Conservation (phyloP, 1,140 invertebrate species). For the Drosophila persimilis region DNA sequence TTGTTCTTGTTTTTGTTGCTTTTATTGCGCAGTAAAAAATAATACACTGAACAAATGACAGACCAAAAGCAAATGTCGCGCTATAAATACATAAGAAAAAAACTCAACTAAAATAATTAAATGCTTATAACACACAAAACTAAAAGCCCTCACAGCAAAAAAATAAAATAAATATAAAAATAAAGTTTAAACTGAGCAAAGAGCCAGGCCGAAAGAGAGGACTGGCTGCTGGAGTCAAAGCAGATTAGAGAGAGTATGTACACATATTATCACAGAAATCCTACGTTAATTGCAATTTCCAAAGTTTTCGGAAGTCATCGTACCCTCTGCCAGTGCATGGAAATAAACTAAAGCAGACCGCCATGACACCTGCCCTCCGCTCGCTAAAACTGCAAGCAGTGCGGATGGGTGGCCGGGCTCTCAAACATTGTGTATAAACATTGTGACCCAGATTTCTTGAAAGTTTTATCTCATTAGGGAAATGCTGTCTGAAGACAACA, state of each 20-base stretch:
- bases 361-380: slow-evolving; percentile 45
- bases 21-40: slow-evolving; percentile 75
- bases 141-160: slow-evolving; percentile 8
- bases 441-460: slow-evolving; percentile 35
- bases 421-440: slow-evolving; percentile 28
- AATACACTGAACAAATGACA: slow-evolving; percentile 33
- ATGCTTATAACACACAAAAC: slow-evolving; percentile 46
- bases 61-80: slow-evolving; percentile 37
- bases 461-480: no score
- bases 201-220: no score
- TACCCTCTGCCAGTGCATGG: slow-evolving; percentile 6
- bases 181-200: no score
- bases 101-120: slow-evolving; percentile 57
- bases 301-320: not conserved
- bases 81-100: slow-evolving; percentile 54
- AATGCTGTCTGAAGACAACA: not conserved
- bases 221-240: no score
- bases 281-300: no score
- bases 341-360: slow-evolving; percentile 17
- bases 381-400: not conserved
- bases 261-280: no score
- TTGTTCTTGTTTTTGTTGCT: slow-evolving; percentile 59
- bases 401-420: not conserved
- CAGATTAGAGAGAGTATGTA: no score
- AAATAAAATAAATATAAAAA: not conserved